phyloP scores from a whole-genome alignment of 2,888 invertebrate genomes.

The Drosophila mulleri region DNA sequence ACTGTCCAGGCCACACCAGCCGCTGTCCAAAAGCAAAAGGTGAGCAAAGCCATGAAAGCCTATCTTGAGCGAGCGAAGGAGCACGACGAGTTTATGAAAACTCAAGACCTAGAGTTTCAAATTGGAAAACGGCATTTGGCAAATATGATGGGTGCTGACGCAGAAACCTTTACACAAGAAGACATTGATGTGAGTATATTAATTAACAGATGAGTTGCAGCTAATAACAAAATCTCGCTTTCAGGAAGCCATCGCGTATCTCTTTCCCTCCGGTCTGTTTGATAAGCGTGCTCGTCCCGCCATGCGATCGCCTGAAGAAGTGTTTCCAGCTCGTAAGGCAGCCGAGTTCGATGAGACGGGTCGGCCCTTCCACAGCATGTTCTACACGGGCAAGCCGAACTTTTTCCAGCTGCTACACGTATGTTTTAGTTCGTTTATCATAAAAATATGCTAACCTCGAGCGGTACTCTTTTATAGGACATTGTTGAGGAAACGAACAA shows the following conservation, averaged over 20 bases:
- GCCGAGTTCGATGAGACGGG: conserved; percentile 97
- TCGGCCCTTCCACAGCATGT: conserved; percentile 95
- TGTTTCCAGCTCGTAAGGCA: conserved; percentile 93
- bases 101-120: conserved; percentile 92
- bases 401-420: conserved; percentile 94
- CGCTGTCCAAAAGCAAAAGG: conserved; percentile 86
- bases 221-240: background rate
- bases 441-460: background rate
- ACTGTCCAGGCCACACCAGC: conserved; percentile 80
- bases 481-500: conserved; percentile 89
- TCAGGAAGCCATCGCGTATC: conserved; percentile 94
- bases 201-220: no score
- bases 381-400: conserved; percentile 95
- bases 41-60: conserved; percentile 95
- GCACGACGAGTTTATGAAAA: conserved; percentile 93
- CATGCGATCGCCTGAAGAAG: conserved; percentile 95
- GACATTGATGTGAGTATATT: conserved; percentile 90
- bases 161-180: conserved; percentile 93
- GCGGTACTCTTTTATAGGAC: conserved; percentile 85
- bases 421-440: conserved; percentile 72
- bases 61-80: conserved; percentile 93
- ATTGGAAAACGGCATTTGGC: conserved; percentile 98
- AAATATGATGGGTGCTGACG: conserved; percentile 99
- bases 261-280: conserved; percentile 97
- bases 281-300: conserved; percentile 94